A percentile compares a stretch with the other conserved stretches of the same genome.
Evolutionary conservation across 2,113 vertebrate genomes (phyloP).

Genomic region (Stercorarius parasiticus): DNA sequence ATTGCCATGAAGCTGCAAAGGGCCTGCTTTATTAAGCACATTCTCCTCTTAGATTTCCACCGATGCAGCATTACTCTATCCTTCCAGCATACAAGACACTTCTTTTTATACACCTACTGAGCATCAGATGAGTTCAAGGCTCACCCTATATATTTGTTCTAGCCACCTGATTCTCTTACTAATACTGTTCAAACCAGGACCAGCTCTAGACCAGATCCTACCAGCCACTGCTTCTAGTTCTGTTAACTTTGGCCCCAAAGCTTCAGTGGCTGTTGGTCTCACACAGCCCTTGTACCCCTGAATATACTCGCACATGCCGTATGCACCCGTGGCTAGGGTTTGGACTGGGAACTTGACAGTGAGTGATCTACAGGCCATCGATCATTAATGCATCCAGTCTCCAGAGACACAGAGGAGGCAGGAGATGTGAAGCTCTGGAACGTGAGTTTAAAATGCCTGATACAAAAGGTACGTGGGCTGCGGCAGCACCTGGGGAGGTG

Average conservation of each 20-base stretch:
- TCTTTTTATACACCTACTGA: background rate
- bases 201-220: background rate
- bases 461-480: background rate
- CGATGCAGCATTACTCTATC: background rate
- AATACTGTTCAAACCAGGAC: background rate
- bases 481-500: background rate
- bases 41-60: conserved; percentile 2
- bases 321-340: background rate
- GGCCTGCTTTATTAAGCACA: background rate
- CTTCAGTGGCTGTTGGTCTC: background rate
- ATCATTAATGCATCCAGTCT: background rate
- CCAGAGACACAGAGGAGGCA: background rate
- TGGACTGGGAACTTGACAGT: background rate
- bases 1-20: background rate
- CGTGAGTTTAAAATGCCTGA: background rate
- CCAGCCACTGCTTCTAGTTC: background rate
- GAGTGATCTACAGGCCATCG: accelerated
- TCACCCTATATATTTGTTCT: background rate
- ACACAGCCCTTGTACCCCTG: background rate
- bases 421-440: background rate
- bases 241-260: background rate
- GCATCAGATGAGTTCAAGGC: background rate
- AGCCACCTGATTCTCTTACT: background rate
- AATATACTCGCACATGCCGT: accelerated
- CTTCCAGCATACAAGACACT: background rate